phyloP scores from a whole-genome alignment of 2,113 vertebrate genomes.

The Piaya cayana region DNA sequence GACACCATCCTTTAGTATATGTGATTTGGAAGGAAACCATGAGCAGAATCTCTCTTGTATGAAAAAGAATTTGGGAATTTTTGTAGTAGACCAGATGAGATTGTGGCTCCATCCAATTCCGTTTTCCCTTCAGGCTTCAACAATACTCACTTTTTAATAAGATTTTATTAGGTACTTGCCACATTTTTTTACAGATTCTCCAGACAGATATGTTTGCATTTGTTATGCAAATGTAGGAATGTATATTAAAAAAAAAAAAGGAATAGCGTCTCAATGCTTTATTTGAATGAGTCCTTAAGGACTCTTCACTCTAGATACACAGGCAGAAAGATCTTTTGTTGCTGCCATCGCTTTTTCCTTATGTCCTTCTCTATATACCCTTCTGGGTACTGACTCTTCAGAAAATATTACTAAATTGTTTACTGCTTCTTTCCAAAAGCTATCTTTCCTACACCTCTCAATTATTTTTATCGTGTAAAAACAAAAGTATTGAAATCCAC shows the following conservation, averaged over 20 bases:
- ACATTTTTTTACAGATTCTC: neutral
- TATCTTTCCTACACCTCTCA: neutral
- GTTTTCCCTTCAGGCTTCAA: neutral
- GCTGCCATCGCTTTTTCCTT: neutral
- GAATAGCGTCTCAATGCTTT: neutral
- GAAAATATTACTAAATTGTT: conserved; percentile 8
- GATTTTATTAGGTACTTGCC: neutral
- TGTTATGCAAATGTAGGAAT: neutral
- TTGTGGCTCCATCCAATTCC: neutral
- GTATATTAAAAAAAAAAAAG: neutral
- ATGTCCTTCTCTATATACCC: neutral
- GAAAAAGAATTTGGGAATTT: neutral
- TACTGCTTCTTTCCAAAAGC: neutral
- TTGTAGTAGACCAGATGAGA: neutral
- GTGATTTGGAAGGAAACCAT: neutral
- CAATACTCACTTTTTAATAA: neutral
- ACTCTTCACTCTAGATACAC: neutral
- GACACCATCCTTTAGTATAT: neutral
- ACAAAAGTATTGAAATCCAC: neutral
- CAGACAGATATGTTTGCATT: neutral
- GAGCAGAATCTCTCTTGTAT: neutral
- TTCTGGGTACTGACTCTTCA: neutral
- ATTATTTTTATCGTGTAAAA: neutral
- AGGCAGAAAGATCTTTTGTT: neutral
- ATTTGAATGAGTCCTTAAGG: neutral